Evolutionary conservation across 2,888 invertebrate species (phyloP).

Genomic region (Ceraclea dissimilis): DNA sequence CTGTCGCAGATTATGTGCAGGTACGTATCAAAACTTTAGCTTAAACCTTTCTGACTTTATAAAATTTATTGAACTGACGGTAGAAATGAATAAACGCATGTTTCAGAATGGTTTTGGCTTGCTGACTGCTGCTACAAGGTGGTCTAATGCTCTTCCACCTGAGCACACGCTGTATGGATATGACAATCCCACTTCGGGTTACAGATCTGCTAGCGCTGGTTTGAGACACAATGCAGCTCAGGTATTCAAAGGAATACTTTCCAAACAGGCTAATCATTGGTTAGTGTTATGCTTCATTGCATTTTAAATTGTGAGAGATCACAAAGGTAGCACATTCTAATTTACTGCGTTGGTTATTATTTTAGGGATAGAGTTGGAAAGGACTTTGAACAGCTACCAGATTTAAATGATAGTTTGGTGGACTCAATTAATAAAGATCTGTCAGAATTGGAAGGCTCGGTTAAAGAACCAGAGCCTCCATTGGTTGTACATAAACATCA

Average conservation of each 20-base stretch:
- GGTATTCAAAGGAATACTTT: conserved; percentile 7
- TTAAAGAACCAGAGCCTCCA: neutral
- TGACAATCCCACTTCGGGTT: conserved; percentile 10
- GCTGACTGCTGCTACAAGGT: conserved; percentile 8
- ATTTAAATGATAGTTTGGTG: conserved; percentile 15
- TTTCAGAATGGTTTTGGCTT: conserved; percentile 12
- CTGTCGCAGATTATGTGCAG: conserved; percentile 13
- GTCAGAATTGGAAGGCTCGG: conserved; percentile 3
- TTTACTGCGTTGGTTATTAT: neutral
- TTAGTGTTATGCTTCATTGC: neutral
- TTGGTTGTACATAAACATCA: neutral
- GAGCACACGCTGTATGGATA: conserved; percentile 8
- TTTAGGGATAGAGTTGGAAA: conserved; percentile 8
- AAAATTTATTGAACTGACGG: no score
- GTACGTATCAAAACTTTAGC: neutral
- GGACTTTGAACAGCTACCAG: conserved; percentile 12
- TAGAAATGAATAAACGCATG: neutral
- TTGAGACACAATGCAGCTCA: conserved; percentile 9
- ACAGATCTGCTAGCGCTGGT: neutral
- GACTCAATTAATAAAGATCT: conserved; percentile 16
- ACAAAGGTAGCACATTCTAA: neutral
- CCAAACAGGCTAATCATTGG: conserved; percentile 10
- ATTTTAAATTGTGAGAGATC: neutral
- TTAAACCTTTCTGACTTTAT: no score
- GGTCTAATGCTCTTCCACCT: conserved; percentile 8